These are phyloP conservation scores for Panulirus ornatus DNA, from an alignment of 1,140 invertebrate species.

Conservation along the genomic window DNA sequence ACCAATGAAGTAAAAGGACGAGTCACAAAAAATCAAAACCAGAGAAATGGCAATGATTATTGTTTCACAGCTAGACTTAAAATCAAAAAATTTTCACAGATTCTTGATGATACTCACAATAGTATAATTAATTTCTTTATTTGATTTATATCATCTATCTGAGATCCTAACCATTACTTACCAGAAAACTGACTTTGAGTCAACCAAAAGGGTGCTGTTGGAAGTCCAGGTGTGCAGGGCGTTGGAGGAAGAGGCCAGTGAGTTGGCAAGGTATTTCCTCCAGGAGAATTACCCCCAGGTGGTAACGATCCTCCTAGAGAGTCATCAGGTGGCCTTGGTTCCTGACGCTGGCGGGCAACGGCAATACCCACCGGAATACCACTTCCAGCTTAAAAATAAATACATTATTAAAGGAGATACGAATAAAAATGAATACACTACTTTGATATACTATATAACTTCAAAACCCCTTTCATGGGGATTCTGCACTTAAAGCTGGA, in stretches of 20 bases:
- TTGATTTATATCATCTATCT: no score
- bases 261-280: not conserved
- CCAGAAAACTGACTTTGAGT: constrained; percentile 61
- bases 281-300: not conserved
- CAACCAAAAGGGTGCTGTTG: constrained; percentile 57
- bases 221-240: constrained; percentile 56
- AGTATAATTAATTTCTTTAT: no score
- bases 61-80: no score
- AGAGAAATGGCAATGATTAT: no score
- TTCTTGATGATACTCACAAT: no score
- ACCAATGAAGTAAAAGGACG: no score
- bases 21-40: no score
- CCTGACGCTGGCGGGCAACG: constrained; percentile 52
- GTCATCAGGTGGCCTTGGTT: constrained; percentile 27
- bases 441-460: no score
- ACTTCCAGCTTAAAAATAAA: constrained; percentile 4
- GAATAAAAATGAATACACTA: not conserved
- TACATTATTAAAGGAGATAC: not conserved
- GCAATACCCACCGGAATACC: constrained; percentile 62
- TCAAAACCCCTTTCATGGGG: no score
- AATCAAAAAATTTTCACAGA: no score
- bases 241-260: constrained; percentile 65
- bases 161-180: no score
- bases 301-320: not conserved
- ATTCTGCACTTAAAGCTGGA: no score